Evolutionary conservation across 2,113 vertebrate genomes (phyloP).

Genomic region (Aviceda subcristata): DNA sequence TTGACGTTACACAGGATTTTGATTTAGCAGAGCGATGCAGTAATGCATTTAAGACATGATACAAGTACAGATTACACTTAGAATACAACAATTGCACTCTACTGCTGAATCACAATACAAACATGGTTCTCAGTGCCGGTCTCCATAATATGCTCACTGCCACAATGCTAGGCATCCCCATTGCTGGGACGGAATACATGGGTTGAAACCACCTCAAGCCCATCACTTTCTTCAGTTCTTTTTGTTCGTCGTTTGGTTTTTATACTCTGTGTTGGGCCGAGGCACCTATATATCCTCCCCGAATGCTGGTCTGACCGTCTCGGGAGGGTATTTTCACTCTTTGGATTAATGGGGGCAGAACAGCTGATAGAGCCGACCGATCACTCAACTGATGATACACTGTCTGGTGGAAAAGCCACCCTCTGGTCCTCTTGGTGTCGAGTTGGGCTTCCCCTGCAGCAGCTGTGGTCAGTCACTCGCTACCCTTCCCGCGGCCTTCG

Average conservation of each 20-base stretch:
- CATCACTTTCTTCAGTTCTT: not conserved
- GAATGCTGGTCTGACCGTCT: not conserved
- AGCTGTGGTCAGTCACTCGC: accelerated
- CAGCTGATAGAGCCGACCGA: not conserved
- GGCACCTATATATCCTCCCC: no score
- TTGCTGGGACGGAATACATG: not conserved
- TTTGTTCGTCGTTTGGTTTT: not conserved
- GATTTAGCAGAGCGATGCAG: not conserved
- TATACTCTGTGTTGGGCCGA: not conserved
- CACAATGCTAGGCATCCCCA: not conserved
- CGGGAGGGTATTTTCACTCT: not conserved
- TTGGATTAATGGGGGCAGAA: not conserved
- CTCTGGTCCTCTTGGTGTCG: not conserved
- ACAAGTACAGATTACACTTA: not conserved
- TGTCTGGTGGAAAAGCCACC: not conserved
- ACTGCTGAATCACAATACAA: not conserved
- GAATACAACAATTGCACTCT: not conserved
- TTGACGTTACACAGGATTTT: not conserved
- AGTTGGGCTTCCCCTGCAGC: not conserved
- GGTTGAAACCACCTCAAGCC: not conserved
- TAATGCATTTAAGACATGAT: not conserved
- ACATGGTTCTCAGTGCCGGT: not conserved
- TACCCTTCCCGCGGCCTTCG: not conserved
- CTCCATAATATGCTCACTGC: accelerated
- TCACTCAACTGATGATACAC: accelerated